phyloP scores from a whole-genome alignment of 2,797 vertebrate species.

The Diplodus sargus region DNA sequence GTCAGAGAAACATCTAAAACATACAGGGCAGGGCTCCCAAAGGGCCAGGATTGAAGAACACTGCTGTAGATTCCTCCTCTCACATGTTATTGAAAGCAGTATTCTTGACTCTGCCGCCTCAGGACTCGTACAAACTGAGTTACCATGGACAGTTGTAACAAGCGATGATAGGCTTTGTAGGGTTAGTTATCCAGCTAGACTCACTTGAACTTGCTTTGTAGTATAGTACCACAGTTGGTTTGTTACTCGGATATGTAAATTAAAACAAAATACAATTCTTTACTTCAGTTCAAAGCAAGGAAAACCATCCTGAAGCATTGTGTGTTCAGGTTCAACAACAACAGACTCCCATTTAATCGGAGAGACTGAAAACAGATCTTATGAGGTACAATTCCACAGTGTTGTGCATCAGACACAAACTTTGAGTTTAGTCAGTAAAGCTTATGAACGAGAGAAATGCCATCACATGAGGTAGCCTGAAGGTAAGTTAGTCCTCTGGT shows the following conservation, averaged over 20 bases:
- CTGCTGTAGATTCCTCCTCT: too few species aligned
- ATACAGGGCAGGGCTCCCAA: too few species aligned
- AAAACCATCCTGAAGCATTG: not conserved
- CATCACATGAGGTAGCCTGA: conserved; percentile 24
- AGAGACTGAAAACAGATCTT: too few species aligned
- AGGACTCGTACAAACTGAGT: too few species aligned
- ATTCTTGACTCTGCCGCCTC: too few species aligned
- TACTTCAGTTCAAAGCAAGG: too few species aligned
- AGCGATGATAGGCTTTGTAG: not conserved
- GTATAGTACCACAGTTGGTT: not conserved
- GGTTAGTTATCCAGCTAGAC: not conserved
- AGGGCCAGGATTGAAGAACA: too few species aligned
- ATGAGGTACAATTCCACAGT: not conserved
- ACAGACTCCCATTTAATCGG: not conserved
- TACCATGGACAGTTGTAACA: not conserved
- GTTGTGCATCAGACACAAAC: not conserved
- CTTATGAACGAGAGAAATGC: conserved; percentile 12
- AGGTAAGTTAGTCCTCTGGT: conserved; percentile 48
- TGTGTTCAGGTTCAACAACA: not conserved
- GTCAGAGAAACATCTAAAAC: too few species aligned
- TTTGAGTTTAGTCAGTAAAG: conserved; percentile 18
- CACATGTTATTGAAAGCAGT: too few species aligned
- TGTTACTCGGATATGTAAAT: not conserved
- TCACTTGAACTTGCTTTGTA: not conserved
- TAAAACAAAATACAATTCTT: not conserved